Base-by-base conservation (phyloP, 2,797 vertebrate genomes). In the Accipiter minullus region DNA sequence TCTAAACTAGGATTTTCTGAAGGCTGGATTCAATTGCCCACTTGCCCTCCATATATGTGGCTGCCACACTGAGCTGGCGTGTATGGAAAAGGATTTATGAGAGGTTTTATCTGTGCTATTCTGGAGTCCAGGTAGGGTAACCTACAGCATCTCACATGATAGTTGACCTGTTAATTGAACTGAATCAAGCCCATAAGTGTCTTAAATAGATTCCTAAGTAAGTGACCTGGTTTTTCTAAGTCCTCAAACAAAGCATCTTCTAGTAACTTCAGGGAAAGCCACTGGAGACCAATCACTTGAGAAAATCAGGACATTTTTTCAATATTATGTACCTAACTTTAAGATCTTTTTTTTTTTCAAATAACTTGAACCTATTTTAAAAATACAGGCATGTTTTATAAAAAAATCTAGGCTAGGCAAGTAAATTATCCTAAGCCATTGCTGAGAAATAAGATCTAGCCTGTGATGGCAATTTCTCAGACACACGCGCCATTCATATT, bases 221-320 rank as follows among this genome's bases (percentile, higher is more conserved):
- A 92, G 12, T 60, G 74, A 77, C 68, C 26, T 69, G 38, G 3
- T 83, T 93, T 83, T 74, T 16, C 0, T 62, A 82, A n/a, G 42
- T 44, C 63, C 74, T 34, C 10, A 80, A 92, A 91, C 19, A 80
- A 80, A 62, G 22, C 3, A 5, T 68, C 52, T 93, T 76, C 36
- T 29, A 59, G 18, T 56, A 94, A 86, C 67, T 89, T 80, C 56
- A 69, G 45, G 50, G 9, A 95, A 86, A 92, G 45, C 48, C 84
- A 76, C 58, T 11, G 9, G 81, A 87, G 68, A 89, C 15, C 8
- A 85, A 91, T 42, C 53, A 83, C 42, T 91, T 80, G 10, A 83
- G 60, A 92, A 96, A 95, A 97, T 48, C 42, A 82, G 92, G 72
- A 44, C 75, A 42, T 48, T 74, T 74, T 63, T 68, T 76, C 74